Evolutionary conservation across 1,140 invertebrate species (phyloP).

Genomic region (Nilaparvata lugens): DNA sequence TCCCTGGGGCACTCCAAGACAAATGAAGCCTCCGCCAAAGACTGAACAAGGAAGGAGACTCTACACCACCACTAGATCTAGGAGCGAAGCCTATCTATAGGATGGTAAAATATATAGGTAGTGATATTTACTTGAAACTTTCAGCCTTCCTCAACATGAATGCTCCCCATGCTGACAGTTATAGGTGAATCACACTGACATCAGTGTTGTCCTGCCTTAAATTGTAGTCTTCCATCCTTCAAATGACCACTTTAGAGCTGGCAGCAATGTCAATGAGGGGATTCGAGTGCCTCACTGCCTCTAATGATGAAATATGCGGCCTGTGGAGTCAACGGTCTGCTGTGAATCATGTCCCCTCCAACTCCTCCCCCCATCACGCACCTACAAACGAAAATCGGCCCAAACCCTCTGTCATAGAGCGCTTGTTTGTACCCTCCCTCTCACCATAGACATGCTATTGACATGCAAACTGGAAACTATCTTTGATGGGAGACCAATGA

Average conservation of each 20-base stretch:
- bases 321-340: slow-evolving; percentile 20
- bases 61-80: too few species aligned
- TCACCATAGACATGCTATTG: too few species aligned
- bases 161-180: too few species aligned
- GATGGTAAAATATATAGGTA: too few species aligned
- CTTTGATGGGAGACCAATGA: too few species aligned
- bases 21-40: not conserved
- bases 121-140: too few species aligned
- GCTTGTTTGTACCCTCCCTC: too few species aligned
- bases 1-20: not conserved
- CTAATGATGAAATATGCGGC: slow-evolving; percentile 39
- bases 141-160: too few species aligned
- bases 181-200: too few species aligned
- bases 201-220: not conserved
- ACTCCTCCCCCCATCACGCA: not conserved
- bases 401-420: too few species aligned
- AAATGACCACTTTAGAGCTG: slow-evolving; percentile 39
- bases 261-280: slow-evolving; percentile 29
- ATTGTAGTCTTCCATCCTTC: slow-evolving; percentile 32
- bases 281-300: slow-evolving; percentile 9
- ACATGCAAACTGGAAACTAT: too few species aligned
- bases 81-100: too few species aligned
- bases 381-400: not conserved
- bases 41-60: not conserved
- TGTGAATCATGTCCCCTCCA: slow-evolving; percentile 30